Conservation (phyloP, 1,140 invertebrate genomes). For the Sinonovacula constricta region DNA sequence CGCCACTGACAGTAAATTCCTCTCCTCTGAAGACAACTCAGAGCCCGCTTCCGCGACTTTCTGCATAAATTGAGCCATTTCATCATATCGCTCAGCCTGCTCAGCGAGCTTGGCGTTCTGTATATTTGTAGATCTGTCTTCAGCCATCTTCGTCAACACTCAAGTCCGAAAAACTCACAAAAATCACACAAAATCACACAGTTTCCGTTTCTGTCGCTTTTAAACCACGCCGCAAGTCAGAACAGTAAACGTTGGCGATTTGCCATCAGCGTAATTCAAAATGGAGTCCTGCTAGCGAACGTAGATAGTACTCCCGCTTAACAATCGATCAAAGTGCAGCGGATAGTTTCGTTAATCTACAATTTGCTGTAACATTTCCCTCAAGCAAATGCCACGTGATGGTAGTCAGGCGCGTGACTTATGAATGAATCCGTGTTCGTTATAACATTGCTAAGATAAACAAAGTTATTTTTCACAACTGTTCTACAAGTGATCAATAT, state of each 20-base stretch:
- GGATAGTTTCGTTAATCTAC: neutral
- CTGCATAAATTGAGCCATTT: constrained; percentile 70
- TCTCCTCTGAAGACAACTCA: constrained; percentile 82
- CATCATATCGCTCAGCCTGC: constrained; percentile 70
- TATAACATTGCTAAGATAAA: too few relatives aligned
- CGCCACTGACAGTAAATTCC: constrained; percentile 98
- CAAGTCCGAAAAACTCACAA: neutral
- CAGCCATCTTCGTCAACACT: constrained; percentile 1
- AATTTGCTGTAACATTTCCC: too few relatives aligned
- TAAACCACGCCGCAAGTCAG: neutral
- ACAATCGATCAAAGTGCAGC: neutral
- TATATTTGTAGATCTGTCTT: neutral
- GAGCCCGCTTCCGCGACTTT: constrained; percentile 56
- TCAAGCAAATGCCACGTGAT: too few relatives aligned
- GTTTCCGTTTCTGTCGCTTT: neutral
- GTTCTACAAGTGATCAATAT: too few relatives aligned
- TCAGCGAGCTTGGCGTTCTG: constrained; percentile 64
- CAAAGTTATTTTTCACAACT: too few relatives aligned
- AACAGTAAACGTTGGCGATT: neutral
- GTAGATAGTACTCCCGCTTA: neutral
- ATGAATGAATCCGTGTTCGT: too few relatives aligned
- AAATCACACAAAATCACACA: neutral
- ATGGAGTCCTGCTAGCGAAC: neutral
- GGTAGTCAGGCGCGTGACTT: too few relatives aligned
- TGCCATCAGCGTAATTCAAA: neutral